Conservation (phyloP, 2,888 invertebrate genomes). For the Platycheirus rosarum region DNA sequence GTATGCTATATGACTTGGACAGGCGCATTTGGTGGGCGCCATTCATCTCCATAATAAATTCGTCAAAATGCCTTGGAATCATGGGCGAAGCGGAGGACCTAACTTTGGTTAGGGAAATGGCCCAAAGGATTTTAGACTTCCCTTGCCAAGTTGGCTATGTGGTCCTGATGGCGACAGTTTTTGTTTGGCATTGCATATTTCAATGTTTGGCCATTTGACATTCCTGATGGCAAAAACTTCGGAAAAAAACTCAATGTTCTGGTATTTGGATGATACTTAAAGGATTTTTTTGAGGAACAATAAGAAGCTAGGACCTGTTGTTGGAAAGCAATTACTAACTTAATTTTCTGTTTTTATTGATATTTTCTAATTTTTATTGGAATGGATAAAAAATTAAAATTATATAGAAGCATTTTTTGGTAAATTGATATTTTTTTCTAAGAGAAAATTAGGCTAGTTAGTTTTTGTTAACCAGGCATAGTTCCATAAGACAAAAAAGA, state of each 20-base stretch:
- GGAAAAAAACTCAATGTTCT: slow-evolving; percentile 53
- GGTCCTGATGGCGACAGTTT: slow-evolving; percentile 67
- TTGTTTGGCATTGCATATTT: slow-evolving; percentile 58
- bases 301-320: neutral
- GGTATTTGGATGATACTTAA: slow-evolving; percentile 47
- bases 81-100: slow-evolving; percentile 8
- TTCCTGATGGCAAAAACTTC: slow-evolving; percentile 61
- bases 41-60: slow-evolving; percentile 81
- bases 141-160: slow-evolving; percentile 41
- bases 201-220: slow-evolving; percentile 59
- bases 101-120: slow-evolving; percentile 18
- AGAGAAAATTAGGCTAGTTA: no score
- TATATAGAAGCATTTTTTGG: no score
- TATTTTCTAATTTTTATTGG: no score
- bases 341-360: no score
- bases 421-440: no score
- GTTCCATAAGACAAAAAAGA: no score
- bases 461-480: no score
- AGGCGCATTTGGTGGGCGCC: slow-evolving; percentile 80
- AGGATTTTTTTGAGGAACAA: neutral
- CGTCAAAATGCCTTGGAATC: slow-evolving; percentile 76
- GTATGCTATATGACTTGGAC: slow-evolving; percentile 2
- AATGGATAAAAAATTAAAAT: no score
- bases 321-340: neutral
- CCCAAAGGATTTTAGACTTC: slow-evolving; percentile 9